Percentiles rank a stretch among this genome's conserved stretches.
phyloP scores from a whole-genome alignment of 2,113 vertebrate genomes.

The Heterotilapia buettikoferi region DNA sequence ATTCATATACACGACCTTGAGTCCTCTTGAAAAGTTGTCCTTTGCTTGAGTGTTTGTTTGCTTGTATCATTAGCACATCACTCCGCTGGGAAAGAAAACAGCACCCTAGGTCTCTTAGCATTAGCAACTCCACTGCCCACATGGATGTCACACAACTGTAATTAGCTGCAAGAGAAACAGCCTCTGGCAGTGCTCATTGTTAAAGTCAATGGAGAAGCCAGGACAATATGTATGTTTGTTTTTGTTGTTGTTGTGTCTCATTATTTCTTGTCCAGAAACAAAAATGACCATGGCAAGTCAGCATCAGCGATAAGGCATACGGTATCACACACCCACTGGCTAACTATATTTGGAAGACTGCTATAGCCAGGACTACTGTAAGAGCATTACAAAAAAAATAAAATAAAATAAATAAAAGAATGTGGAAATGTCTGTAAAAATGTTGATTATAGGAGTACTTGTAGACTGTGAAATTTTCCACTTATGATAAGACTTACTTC shows the following conservation, averaged over 20 bases:
- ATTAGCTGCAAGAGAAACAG: constrained; percentile 52
- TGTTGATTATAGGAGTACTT: not conserved
- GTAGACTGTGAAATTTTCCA: not conserved
- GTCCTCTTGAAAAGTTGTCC: constrained; percentile 21
- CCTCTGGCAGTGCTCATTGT: constrained; percentile 29
- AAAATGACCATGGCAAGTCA: constrained; percentile 34
- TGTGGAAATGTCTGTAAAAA: not conserved
- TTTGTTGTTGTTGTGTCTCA: constrained; percentile 29
- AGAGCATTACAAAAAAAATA: not conserved
- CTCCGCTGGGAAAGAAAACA: constrained; percentile 25
- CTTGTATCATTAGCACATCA: constrained; percentile 48
- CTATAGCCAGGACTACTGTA: not conserved
- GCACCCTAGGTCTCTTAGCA: constrained; percentile 32
- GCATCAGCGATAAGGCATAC: not conserved
- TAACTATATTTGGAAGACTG: not conserved
- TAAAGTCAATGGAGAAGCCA: constrained; percentile 21
- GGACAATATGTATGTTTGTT: constrained; percentile 26
- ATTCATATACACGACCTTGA: constrained; percentile 37
- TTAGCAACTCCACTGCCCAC: constrained; percentile 50
- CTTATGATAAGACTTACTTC: not conserved
- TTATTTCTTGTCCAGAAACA: constrained; percentile 55
- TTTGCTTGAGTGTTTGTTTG: constrained; percentile 49
- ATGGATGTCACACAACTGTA: constrained; percentile 52
- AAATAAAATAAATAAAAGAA: not conserved
- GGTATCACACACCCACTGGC: not conserved